Percentiles rank a stretch among this genome's conserved stretches.
Evolutionary conservation across 2,113 vertebrate species (phyloP).

Genomic region (Chelonoidis abingdonii): DNA sequence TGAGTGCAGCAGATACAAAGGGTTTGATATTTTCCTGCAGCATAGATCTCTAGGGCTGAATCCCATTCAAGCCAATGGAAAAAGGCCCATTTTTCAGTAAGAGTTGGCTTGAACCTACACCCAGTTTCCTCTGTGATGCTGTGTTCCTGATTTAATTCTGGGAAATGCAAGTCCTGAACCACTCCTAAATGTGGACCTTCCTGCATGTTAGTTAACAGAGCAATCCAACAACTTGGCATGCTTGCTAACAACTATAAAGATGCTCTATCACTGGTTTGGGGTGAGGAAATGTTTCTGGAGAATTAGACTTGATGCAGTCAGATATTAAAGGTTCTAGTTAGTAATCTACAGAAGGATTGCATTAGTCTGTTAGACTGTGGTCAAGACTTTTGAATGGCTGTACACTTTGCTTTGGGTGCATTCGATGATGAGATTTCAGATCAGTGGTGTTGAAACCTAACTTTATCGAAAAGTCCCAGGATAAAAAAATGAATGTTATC

Average conservation of each 20-base stretch:
- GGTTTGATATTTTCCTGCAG: neutral
- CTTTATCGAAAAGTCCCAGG: neutral
- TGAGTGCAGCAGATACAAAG: neutral
- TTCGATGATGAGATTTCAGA: accelerated
- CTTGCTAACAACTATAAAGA: neutral
- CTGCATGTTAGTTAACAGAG: neutral
- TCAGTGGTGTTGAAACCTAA: neutral
- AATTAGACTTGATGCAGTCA: neutral
- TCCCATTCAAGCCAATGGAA: neutral
- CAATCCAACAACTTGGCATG: neutral
- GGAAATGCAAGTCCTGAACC: neutral
- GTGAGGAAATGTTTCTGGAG: no score
- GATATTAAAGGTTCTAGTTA: neutral
- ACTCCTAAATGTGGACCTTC: neutral
- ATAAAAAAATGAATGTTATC: neutral
- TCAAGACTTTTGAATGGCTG: neutral
- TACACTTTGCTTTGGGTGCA: neutral
- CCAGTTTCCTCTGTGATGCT: neutral
- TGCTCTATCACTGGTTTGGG: no score
- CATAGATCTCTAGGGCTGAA: accelerated
- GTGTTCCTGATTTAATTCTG: neutral
- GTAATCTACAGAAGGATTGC: neutral
- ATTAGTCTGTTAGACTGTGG: neutral
- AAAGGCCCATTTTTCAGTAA: neutral
- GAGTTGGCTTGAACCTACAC: neutral